Percentiles rank a stretch among this genome's conserved stretches.
Evolutionary conservation across 92 coral and sea anemone species (phyloP).

Genomic region (Epizoanthus scotinus): DNA sequence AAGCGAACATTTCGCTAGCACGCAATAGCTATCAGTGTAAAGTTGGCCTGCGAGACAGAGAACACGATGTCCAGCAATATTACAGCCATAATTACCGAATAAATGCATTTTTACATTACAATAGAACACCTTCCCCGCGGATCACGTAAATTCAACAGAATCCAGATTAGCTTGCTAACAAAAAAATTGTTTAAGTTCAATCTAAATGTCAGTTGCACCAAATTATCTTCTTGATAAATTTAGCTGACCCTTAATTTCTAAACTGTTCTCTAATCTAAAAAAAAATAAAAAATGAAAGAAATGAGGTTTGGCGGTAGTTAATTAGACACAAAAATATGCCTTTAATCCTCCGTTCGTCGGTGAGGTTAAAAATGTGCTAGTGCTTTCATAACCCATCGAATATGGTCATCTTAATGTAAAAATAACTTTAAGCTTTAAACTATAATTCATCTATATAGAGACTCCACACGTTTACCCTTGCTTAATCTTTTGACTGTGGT

Average conservation of each 20-base stretch:
- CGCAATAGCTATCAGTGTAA: constrained; percentile 3
- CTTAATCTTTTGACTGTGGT: neutral
- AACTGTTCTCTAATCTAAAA: neutral
- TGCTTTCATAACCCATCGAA: neutral
- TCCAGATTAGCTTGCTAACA: neutral
- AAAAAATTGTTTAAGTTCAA: neutral
- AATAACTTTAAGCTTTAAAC: constrained; percentile 37
- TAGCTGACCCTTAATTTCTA: neutral
- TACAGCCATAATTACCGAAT: constrained; percentile 15
- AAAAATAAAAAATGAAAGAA: no score
- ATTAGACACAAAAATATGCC: neutral
- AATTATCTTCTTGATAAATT: neutral
- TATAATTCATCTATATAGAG: constrained; percentile 5
- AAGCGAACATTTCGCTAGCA: neutral
- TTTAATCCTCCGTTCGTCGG: constrained; percentile 16
- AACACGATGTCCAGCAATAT: constrained; percentile 6
- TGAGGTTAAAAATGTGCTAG: neutral
- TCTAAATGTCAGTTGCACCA: neutral
- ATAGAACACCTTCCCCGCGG: no score
- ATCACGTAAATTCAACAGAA: neutral
- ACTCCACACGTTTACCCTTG: neutral
- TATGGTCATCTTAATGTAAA: constrained; percentile 8
- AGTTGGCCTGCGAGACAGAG: neutral
- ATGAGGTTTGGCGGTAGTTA: neutral
- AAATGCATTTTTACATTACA: neutral